These are phyloP conservation scores for Callocephalon fimbriatum DNA, from an alignment of 2,113 vertebrate species.

Conservation along the genomic window DNA sequence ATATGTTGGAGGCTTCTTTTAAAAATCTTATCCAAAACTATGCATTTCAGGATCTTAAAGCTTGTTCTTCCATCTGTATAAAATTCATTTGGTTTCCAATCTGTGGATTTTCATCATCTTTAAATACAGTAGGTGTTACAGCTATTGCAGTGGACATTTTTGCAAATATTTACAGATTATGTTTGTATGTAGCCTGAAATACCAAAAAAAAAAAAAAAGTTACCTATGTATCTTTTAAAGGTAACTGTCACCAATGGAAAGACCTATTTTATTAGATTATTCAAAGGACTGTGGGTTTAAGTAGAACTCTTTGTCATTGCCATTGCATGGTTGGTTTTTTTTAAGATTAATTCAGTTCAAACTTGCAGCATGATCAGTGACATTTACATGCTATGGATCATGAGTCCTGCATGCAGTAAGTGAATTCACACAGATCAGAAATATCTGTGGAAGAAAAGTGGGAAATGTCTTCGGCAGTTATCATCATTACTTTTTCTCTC, in stretches of 20 bases:
- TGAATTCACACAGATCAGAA: background rate
- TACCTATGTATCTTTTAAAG: background rate
- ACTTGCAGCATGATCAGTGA: background rate
- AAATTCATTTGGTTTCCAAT: background rate
- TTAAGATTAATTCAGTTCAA: background rate
- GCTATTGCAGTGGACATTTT: background rate
- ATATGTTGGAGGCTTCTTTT: background rate
- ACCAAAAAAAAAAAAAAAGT: background rate
- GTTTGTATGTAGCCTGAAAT: background rate
- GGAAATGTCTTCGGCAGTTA: background rate
- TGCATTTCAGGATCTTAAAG: background rate
- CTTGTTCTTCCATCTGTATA: background rate
- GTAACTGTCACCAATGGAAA: background rate
- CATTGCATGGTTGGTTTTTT: background rate
- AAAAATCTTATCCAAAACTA: background rate
- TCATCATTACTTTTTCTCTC: background rate
- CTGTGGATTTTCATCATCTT: background rate
- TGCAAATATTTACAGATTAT: background rate
- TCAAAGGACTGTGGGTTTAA: background rate
- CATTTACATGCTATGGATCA: constrained; percentile 12
- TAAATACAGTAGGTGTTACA: background rate
- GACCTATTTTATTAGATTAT: background rate
- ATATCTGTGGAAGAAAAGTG: background rate
- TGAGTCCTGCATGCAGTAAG: background rate
- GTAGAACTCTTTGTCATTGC: background rate